A percentile compares a stretch with the other conserved stretches of the same genome.
phyloP scores from a whole-genome alignment of 2,113 vertebrate genomes.

The Elephantulus edwardii region DNA sequence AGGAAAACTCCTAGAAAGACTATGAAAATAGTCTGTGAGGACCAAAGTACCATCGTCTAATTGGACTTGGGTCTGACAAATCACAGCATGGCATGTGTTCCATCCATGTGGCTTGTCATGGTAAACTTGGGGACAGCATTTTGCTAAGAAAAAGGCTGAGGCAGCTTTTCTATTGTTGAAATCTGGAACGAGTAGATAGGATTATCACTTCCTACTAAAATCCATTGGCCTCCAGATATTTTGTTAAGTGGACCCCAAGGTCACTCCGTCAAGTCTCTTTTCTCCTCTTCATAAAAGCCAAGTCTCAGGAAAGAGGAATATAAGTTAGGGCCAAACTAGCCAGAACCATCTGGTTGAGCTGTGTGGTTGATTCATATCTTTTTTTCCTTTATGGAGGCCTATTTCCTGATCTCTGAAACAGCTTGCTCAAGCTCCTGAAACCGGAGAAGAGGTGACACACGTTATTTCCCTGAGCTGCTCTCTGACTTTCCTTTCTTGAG shows the following conservation, averaged over 20 bases:
- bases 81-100: not conserved
- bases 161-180: conserved; percentile 8
- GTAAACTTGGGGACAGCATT: not conserved
- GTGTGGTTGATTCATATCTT: conserved; percentile 54
- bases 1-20: not conserved
- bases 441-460: not conserved
- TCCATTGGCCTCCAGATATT: conserved; percentile 1
- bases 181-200: conserved; percentile 5
- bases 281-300: not conserved
- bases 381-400: conserved; percentile 58
- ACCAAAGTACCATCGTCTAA: not conserved
- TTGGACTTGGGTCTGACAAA: not conserved
- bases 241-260: not conserved
- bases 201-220: conserved; percentile 22
- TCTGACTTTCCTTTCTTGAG: not conserved
- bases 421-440: conserved; percentile 51
- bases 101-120: not conserved
- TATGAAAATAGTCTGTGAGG: not conserved
- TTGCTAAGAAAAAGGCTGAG: not conserved
- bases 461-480: conserved; percentile 30
- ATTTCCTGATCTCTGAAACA: conserved; percentile 57
- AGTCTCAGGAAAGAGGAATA: not conserved
- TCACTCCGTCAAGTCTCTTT: not conserved
- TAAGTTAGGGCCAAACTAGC: not conserved
- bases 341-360: conserved; percentile 31